Base-by-base conservation (phyloP, 1,140 invertebrate species). In the Eciton burchellii region DNA sequence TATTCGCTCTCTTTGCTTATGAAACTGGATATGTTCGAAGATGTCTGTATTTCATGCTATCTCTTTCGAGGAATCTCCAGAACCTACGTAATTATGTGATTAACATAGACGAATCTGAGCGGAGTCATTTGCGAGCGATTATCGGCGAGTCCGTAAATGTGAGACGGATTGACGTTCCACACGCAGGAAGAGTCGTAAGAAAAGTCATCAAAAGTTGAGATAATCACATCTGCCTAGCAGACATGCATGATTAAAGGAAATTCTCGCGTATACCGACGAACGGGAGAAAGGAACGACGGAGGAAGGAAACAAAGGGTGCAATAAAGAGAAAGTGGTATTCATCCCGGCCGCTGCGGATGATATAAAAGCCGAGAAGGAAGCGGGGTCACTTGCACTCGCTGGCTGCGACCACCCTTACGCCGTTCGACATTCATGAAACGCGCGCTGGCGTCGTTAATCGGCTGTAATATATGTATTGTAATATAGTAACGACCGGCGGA, bases 391-490 rank as follows among this genome's bases (percentile, higher is more conserved):
- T 57, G 21, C 57, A 49, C 19, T 77, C 19, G n/a, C 43, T n/a
- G 43, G 35, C 35, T 35, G 14, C 65, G 29, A 66, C 16, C 26
- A 41, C 54, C 43, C 16, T 60, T 26, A 16, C 19, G 24, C 72
- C 56, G 68, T 79, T 79, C 43, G 70, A 79, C 63, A 84, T 81
- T 68, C 60, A 41, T 19, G 57, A 79, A 73, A 62, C 21, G n/a
- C 62, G n/a, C 21, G 29, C 11, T 29, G 49, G 65, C 57, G 19
- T 85, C 73, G 57, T 88, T 85, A 88, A 76, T 76, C 73, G 72
- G 29, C 14, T 1, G 59, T 88, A 85, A 88, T 88, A 88, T 88
- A 88, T 83, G 59, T 82, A 85, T 77, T 74, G 56, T 88, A 88
- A 85, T 83, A 84, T 87, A 65, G 83, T 87, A 87, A 88, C 76